phyloP scores from a whole-genome alignment of 2,888 invertebrate species.

The Xestia rhomboidea region DNA sequence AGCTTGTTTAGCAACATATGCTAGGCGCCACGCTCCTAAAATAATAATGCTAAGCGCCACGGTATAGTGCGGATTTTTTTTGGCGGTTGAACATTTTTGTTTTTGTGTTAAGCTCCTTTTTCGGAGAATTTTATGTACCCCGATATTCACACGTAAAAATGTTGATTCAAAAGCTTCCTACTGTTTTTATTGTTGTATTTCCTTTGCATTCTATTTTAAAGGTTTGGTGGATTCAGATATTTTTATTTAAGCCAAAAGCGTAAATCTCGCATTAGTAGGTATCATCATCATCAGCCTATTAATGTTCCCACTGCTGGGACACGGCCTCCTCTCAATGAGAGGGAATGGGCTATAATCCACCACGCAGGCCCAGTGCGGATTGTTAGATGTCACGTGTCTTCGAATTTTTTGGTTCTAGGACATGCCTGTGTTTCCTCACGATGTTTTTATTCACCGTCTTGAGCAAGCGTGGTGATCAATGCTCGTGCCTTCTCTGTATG shows the following conservation, averaged over 20 bases:
- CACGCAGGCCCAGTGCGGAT: too few species aligned
- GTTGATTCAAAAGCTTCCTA: neutral
- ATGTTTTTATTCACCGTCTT: too few species aligned
- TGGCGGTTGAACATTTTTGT: constrained; percentile 27
- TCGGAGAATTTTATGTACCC: neutral
- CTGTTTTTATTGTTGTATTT: constrained; percentile 7
- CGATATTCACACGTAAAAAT: neutral
- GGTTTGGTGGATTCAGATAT: neutral
- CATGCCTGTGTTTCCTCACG: too few species aligned
- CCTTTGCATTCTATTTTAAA: neutral
- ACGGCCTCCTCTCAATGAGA: too few species aligned
- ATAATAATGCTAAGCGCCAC: constrained; percentile 78
- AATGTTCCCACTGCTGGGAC: too few species aligned
- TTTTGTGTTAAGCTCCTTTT: constrained; percentile 23
- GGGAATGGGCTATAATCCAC: too few species aligned
- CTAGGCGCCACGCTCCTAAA: constrained; percentile 86
- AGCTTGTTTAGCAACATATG: constrained; percentile 82
- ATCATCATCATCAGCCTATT: too few species aligned
- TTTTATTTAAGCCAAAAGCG: neutral
- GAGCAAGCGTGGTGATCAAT: too few species aligned
- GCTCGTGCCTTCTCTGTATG: too few species aligned
- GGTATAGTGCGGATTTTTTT: constrained; percentile 57
- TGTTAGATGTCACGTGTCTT: too few species aligned
- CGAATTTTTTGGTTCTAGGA: too few species aligned
- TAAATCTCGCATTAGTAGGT: too few species aligned